Evolutionary conservation across 2,113 vertebrate genomes (phyloP), one percentile per base, ranked within the genome.

Genomic region (Meleagris gallopavo): DNA sequence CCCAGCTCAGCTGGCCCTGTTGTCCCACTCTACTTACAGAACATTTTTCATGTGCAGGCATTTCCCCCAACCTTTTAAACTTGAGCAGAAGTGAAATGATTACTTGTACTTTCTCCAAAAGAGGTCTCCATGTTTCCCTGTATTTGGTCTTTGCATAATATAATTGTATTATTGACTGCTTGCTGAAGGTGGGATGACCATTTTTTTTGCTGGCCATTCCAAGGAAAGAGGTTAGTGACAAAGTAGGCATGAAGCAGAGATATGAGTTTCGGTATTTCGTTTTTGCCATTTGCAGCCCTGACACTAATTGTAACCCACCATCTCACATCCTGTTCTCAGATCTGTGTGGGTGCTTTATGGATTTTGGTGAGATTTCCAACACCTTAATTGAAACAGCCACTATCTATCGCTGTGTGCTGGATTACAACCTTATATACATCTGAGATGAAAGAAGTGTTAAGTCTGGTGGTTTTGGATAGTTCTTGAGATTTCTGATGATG

Each of bases 121-220:
- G 19, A 32, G 10, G 6, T 45, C 57, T 65, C 43, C 29, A 11
- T 13, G 21, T n/a, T 71, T 36, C 11, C 22, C 67, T 70, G 18
- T 0, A 0, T 7, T 45, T 76, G 29, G 21, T 72, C 13, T 10
- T 43, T n/a, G 48, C 12, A 12, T 25, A 29, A 45, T 32, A 13
- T 60, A 48, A 54, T 29, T 67, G 32, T 20, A 38, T 15, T 48
- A 74, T 43, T 41, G 65, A 50, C 1, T 2, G 60, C 29, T 52
- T 46, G 30, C 38, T 38, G 14, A 70, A 65, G 27, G 61, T 17
- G 69, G 36, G 67, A 57, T 18, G 55, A 45, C 17, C 45, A 8
- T 34, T 55, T 60, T 60, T 38, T n/a, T 54, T 32, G 13, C 20
- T 24, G 34, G 19, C 11, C 2, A 0, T 64, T 30, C 43, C 17